Evolutionary conservation across 2,888 invertebrate species (phyloP), one percentile per base, ranked within the genome.

Genomic region (Adelognathus sp.): DNA sequence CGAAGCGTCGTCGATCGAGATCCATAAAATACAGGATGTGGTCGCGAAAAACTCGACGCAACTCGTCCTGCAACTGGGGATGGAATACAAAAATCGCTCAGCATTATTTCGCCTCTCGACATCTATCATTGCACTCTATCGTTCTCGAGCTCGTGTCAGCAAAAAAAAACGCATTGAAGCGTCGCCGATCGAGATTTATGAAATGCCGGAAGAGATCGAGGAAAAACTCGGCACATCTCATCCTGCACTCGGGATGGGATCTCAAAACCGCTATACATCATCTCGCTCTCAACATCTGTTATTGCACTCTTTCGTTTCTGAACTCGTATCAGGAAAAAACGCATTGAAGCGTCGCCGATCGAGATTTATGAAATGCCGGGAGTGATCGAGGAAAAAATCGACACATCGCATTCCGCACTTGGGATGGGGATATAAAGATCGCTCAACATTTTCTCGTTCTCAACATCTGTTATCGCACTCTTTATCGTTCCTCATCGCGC

Each of bases 381-480:
- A 27, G n/a, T 11, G 29, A 67, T 54, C 27, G 54, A 3, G 27
- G 39, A 5, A 50, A 9, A 50, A 14, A 16, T 74, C 74, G 78
- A 61, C 80, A 79, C 76, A 80, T 76, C 64, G 69, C 81, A 67
- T 76, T 75, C 83, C 76, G 72, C 44, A 31, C 76, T 82, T 66
- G 82, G 76, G 58, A 44, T 73, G 67, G 58, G n/a, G 78, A 21
- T 60, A 41, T 67, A 21, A 11, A 11, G 24, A 50, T 58, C 36
- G 5, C 46, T 27, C n/a, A 64, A 61, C 18, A 39, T 46, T 54
- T 16, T 29, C 41, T 77, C 54, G 52, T 36, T 41, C 39, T 31
- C 56, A 16, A 21, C 29, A 39, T 16, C n/a, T n/a, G n/a, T 29
- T 52, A 14, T 50, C 18, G 18, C 16, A 39, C 36, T n/a, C 14